Conservation (phyloP, 2,797 vertebrate species). For the Enteromius anoplus region DNA sequence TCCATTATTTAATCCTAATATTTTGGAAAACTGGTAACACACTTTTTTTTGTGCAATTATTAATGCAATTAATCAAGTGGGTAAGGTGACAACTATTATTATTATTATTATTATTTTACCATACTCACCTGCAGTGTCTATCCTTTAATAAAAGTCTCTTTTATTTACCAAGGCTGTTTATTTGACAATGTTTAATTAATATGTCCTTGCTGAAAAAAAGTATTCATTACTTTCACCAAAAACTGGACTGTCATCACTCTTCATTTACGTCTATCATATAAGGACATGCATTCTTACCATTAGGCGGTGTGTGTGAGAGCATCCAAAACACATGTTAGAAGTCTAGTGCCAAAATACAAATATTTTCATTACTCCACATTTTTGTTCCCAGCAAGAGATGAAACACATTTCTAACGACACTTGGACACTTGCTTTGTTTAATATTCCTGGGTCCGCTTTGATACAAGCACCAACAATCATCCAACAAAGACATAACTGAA, state of each 20-base stretch:
- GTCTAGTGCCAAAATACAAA: constrained; percentile 48
- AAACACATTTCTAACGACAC: constrained; percentile 41
- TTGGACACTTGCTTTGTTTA: constrained; percentile 25
- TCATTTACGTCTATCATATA: constrained; percentile 6
- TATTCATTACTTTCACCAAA: too few relatives aligned
- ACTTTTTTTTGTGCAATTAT: too few relatives aligned
- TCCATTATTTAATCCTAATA: too few relatives aligned
- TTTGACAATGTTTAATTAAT: background rate
- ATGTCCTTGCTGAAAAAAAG: background rate
- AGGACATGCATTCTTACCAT: constrained; percentile 24
- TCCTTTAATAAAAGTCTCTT: background rate
- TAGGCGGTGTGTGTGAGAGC: constrained; percentile 33
- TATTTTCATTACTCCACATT: constrained; percentile 53
- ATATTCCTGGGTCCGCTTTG: constrained; percentile 36
- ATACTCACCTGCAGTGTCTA: too few relatives aligned
- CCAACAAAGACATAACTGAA: constrained; percentile 40
- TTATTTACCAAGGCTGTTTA: background rate
- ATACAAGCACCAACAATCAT: constrained; percentile 28
- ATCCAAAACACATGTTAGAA: constrained; percentile 15
- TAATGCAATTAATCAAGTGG: too few relatives aligned
- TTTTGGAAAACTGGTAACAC: too few relatives aligned
- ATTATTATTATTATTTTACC: too few relatives aligned
- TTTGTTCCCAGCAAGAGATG: constrained; percentile 40
- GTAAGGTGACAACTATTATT: too few relatives aligned
- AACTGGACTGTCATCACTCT: background rate